A percentile compares a stretch with the other conserved stretches of the same genome.
Conservation (phyloP, 2,113 vertebrate species). For the Ardeotis arabs region DNA sequence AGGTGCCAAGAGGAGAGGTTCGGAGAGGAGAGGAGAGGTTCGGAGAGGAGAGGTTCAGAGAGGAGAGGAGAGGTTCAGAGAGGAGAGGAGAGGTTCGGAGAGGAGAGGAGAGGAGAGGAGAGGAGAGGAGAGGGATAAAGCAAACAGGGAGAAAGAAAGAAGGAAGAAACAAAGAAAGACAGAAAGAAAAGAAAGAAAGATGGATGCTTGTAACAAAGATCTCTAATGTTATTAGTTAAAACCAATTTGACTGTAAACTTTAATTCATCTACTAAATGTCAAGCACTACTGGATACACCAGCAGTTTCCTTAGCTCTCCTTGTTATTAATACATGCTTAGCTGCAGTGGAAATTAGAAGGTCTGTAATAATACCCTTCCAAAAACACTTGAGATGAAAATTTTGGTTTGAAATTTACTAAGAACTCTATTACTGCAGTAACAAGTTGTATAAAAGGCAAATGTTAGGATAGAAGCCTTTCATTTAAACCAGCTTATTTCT, state of each 20-base stretch:
- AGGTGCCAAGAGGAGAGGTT: no score
- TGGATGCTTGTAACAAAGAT: neutral
- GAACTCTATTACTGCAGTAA: conserved; percentile 54
- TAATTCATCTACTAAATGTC: conserved; percentile 61
- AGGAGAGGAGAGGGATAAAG: no score
- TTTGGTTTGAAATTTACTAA: conserved; percentile 61
- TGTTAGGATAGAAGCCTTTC: conserved; percentile 26
- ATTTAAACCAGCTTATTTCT: conserved; percentile 32
- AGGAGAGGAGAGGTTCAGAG: neutral
- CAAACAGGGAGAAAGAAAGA: fast-evolving
- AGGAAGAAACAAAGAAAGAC: no score
- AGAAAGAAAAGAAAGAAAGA: neutral
- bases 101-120: no score
- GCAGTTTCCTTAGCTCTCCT: conserved; percentile 19
- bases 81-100: no score
- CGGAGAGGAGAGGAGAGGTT: no score
- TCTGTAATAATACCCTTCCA: conserved; percentile 61
- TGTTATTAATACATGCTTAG: conserved; percentile 57
- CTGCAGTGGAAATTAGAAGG: conserved; percentile 58
- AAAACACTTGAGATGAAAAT: conserved; percentile 54
- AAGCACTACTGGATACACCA: conserved; percentile 24
- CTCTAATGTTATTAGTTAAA: conserved; percentile 18
- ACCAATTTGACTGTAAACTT: conserved; percentile 37
- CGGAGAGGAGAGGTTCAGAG: no score
- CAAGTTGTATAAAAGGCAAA: conserved; percentile 19